phyloP scores from a whole-genome alignment of 30 jellyfish, hydroid and myxozoan species.

The Pseudorhiza aurosa region DNA sequence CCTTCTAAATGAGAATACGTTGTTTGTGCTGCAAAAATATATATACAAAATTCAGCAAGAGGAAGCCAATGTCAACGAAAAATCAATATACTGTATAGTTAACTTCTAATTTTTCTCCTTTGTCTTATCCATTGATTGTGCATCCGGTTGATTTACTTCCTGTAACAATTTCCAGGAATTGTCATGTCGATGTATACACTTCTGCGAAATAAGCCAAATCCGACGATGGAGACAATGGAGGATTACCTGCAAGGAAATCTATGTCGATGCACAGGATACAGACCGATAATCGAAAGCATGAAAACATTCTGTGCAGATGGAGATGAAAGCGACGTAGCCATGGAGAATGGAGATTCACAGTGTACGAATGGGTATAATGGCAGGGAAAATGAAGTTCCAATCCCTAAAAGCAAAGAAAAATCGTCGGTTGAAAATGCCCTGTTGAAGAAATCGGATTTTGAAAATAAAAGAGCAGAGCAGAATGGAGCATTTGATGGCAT shows the following conservation, averaged over 20 bases:
- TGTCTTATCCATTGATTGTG: no score
- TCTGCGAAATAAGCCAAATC: slow-evolving; percentile 45
- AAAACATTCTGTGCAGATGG: not conserved
- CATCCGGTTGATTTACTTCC: no score
- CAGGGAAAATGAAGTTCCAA: not conserved
- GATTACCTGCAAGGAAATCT: slow-evolving; percentile 37
- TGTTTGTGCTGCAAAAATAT: no score
- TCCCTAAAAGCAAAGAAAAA: no score
- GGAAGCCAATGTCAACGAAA: no score
- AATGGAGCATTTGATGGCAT: no score
- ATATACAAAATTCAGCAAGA: no score
- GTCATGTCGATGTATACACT: slow-evolving; percentile 46
- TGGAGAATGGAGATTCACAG: not conserved
- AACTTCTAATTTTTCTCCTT: no score
- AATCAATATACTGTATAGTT: no score
- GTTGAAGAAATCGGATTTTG: not conserved
- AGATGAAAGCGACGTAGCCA: not conserved
- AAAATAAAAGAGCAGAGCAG: not conserved
- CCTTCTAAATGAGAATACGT: no score
- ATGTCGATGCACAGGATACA: slow-evolving; percentile 54
- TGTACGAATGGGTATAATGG: no score
- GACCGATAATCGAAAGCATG: slow-evolving; percentile 17
- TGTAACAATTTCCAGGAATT: slow-evolving; percentile 5
- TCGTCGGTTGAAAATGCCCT: no score
- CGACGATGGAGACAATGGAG: slow-evolving; percentile 16